Conservation (phyloP, 2,888 invertebrate genomes). For the Chrysopilus asiliformis region DNA sequence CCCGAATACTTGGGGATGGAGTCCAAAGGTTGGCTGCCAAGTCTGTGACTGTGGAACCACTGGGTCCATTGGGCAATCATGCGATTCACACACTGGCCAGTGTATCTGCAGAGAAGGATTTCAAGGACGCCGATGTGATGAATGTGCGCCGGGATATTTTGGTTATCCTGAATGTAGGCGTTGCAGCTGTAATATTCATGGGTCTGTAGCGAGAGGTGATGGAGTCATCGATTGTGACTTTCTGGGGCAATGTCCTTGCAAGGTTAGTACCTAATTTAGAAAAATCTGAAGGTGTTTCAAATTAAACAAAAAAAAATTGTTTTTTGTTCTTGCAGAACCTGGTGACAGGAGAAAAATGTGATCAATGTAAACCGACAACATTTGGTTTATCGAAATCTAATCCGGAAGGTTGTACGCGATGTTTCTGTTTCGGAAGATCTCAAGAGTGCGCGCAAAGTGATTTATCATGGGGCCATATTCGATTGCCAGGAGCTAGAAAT, state of each 20-base stretch:
- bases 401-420: constrained; percentile 80
- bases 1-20: constrained; percentile 67
- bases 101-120: constrained; percentile 68
- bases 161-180: constrained; percentile 77
- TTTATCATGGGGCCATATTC: constrained; percentile 69
- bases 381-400: constrained; percentile 72
- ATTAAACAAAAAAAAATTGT: constrained; percentile 1
- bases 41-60: constrained; percentile 61
- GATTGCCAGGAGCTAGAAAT: constrained; percentile 43
- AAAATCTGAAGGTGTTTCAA: neutral
- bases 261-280: constrained; percentile 42
- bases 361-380: constrained; percentile 67
- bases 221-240: constrained; percentile 58
- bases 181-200: constrained; percentile 70
- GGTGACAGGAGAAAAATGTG: constrained; percentile 73
- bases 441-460: constrained; percentile 66
- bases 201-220: constrained; percentile 43
- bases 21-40: constrained; percentile 65
- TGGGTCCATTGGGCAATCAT: constrained; percentile 46
- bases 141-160: constrained; percentile 74
- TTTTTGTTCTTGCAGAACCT: constrained; percentile 46
- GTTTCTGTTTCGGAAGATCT: constrained; percentile 90
- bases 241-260: constrained; percentile 77
- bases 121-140: constrained; percentile 62
- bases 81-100: constrained; percentile 41